Conservation (phyloP, 2,113 vertebrate species). For the Macheiramphus alcinus region DNA sequence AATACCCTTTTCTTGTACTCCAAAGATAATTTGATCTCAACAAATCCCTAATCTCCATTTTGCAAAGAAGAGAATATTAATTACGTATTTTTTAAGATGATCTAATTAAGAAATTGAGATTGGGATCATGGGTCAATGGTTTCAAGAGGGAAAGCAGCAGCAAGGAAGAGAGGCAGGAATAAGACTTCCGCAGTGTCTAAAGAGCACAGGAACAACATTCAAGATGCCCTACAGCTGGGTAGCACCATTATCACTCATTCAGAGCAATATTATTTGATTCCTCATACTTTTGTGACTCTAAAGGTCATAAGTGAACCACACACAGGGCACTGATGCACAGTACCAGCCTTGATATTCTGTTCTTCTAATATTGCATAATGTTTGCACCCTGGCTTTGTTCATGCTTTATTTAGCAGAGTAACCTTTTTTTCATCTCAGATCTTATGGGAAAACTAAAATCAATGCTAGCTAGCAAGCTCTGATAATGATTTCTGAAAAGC, state of each 20-base stretch:
- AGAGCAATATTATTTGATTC: background rate
- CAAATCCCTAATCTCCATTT: background rate
- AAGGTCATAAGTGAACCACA: background rate
- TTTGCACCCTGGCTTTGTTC: conserved; percentile 2
- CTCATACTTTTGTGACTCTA: background rate
- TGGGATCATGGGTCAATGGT: background rate
- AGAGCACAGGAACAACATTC: background rate
- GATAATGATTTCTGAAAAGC: conserved; percentile 7
- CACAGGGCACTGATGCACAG: background rate
- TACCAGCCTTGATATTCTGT: background rate
- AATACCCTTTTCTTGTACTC: background rate
- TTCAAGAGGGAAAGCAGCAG: background rate
- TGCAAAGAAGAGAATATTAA: background rate
- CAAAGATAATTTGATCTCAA: background rate
- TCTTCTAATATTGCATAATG: background rate
- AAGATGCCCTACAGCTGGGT: background rate
- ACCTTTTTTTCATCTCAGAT: conserved; percentile 13
- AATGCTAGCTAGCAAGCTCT: background rate
- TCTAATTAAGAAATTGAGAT: conserved; percentile 1
- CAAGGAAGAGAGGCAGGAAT: background rate
- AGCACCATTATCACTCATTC: background rate
- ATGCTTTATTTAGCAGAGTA: conserved; percentile 31
- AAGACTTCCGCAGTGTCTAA: background rate
- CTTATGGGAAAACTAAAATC: conserved; percentile 15
- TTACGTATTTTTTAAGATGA: background rate